Conservation (phyloP, 2,888 invertebrate species). For the Apodemia mormo region DNA sequence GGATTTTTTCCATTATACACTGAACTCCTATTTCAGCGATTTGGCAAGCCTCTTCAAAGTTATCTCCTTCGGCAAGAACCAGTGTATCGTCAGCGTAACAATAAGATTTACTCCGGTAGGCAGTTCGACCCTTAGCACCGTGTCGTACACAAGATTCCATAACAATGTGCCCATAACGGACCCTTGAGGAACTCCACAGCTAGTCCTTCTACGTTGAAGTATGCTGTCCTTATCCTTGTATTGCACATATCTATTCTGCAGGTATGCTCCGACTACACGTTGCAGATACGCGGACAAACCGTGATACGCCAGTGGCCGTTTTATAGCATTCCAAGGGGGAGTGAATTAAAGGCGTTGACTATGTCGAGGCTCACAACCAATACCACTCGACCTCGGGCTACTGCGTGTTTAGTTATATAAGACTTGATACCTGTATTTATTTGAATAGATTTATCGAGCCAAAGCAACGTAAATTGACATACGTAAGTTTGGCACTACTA, state of each 20-base stretch:
- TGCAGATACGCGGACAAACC: neutral
- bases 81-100: constrained; percentile 35
- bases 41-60: constrained; percentile 5
- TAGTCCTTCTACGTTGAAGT: too few relatives aligned
- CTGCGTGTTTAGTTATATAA: neutral
- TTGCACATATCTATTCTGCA: neutral
- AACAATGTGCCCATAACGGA: constrained; percentile 33
- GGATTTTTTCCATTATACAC: neutral
- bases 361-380: neutral
- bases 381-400: neutral
- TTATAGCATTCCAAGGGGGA: neutral
- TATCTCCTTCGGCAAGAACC: constrained; percentile 20
- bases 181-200: constrained; percentile 28
- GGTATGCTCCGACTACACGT: neutral
- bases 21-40: constrained; percentile 16
- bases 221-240: too few relatives aligned
- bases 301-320: neutral
- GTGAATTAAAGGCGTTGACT: neutral
- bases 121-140: constrained; percentile 26
- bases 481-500: too few relatives aligned
- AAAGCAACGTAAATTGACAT: too few relatives aligned
- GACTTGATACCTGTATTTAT: too few relatives aligned
- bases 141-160: constrained; percentile 34
- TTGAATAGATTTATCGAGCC: too few relatives aligned
- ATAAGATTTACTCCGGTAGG: constrained; percentile 18